Percentiles rank a stretch among this genome's conserved stretches.
These are phyloP conservation scores for Drosophila malerkotliana DNA, from an alignment of 1,140 invertebrate species.

Conservation along the genomic window DNA sequence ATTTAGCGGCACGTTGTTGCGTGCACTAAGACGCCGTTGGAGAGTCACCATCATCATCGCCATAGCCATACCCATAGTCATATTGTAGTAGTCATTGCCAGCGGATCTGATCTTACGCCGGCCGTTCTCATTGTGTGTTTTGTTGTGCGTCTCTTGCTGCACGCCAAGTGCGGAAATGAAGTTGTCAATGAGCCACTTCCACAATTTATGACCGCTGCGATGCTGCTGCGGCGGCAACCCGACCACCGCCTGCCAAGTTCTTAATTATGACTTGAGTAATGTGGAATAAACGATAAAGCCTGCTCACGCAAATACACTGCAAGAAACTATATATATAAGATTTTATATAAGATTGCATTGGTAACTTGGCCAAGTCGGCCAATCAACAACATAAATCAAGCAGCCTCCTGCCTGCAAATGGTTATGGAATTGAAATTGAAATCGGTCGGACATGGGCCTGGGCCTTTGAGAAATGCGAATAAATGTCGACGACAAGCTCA, in stretches of 20 bases:
- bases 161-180: conserved; percentile 79
- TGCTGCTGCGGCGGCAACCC: conserved; percentile 31
- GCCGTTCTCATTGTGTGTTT: conserved; percentile 41
- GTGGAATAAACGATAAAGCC: conserved; percentile 80
- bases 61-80: too few relatives aligned
- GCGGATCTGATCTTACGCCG: conserved; percentile 53
- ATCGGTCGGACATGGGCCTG: neutral
- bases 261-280: conserved; percentile 82
- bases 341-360: conserved; percentile 5
- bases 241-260: conserved; percentile 73
- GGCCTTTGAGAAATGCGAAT: conserved; percentile 37
- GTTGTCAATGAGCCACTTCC: conserved; percentile 82
- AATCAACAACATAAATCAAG: conserved; percentile 76
- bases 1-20: conserved; percentile 80
- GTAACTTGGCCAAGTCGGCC: conserved; percentile 44
- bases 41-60: conserved; percentile 43
- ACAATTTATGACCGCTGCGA: conserved; percentile 77
- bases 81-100: neutral
- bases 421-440: conserved; percentile 32
- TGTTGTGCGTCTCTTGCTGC: conserved; percentile 21
- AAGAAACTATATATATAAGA: conserved; percentile 22
- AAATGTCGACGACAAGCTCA: conserved; percentile 57
- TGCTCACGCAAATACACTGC: conserved; percentile 77
- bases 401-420: conserved; percentile 17
- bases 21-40: conserved; percentile 57